A percentile compares a stretch with the other conserved stretches of the same genome.
Conservation (phyloP, 2,888 invertebrate genomes). For the Polia nebulosa region DNA sequence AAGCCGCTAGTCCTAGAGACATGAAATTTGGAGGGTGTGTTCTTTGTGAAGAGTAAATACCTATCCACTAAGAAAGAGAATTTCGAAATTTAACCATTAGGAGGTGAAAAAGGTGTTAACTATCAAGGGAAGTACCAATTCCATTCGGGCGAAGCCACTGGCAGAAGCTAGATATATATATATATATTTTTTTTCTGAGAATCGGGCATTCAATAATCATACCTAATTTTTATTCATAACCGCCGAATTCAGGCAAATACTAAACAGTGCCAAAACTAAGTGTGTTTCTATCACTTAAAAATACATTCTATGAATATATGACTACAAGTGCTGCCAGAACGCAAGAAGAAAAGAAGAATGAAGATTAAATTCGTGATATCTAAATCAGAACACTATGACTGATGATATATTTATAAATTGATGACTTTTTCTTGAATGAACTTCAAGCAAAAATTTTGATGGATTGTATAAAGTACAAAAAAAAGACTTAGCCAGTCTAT, state of each 20-base stretch:
- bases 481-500: background rate
- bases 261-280: slow-evolving; percentile 37
- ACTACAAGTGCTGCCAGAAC: slow-evolving; percentile 30
- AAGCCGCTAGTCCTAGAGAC: too few relatives aligned
- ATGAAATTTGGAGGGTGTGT: too few relatives aligned
- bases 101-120: too few relatives aligned
- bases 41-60: too few relatives aligned
- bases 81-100: too few relatives aligned
- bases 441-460: background rate
- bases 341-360: background rate
- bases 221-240: slow-evolving; percentile 15
- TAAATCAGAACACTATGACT: slow-evolving; percentile 18
- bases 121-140: too few relatives aligned
- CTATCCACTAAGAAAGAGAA: too few relatives aligned
- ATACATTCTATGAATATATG: slow-evolving; percentile 25
- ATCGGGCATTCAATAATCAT: too few relatives aligned
- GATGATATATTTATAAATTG: slow-evolving; percentile 11
- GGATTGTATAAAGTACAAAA: slow-evolving; percentile 7
- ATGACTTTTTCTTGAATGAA: slow-evolving; percentile 12
- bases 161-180: too few relatives aligned
- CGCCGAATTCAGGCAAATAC: background rate
- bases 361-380: slow-evolving; percentile 8
- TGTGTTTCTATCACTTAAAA: slow-evolving; percentile 40
- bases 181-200: too few relatives aligned
- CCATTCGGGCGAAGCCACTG: too few relatives aligned